These are phyloP conservation scores for Lophius americanus DNA, from an alignment of 2,797 vertebrate genomes.

Conservation along the genomic window DNA sequence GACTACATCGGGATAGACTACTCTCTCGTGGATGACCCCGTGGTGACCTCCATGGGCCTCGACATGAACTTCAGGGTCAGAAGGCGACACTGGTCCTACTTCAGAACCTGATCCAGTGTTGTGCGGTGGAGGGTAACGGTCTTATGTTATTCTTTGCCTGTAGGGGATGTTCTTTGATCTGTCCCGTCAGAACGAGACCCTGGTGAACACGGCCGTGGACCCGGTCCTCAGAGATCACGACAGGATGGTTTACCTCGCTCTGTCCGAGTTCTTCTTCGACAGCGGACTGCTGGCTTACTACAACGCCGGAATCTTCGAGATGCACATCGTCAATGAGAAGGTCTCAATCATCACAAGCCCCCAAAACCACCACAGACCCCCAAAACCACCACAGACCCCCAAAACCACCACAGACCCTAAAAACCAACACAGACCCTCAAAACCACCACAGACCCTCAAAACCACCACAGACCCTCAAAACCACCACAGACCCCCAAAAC, in stretches of 20 bases:
- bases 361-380: not conserved
- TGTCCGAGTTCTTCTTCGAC: conserved; percentile 96
- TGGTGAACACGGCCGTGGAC: conserved; percentile 84
- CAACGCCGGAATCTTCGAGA: conserved; percentile 84
- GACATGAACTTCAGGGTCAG: conserved; percentile 93
- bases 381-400: not conserved
- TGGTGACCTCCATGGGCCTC: conserved; percentile 81
- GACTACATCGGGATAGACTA: conserved; percentile 91
- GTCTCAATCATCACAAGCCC: conserved; percentile 59
- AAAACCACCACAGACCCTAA: not conserved
- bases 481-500: too few species aligned
- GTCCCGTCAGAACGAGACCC: conserved; percentile 66
- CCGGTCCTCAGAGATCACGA: conserved; percentile 87
- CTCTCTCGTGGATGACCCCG: conserved; percentile 88
- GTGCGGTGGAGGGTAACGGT: not conserved
- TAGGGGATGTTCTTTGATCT: conserved; percentile 87
- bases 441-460: not conserved
- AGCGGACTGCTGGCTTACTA: conserved; percentile 91
- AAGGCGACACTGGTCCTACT: not conserved
- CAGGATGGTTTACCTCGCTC: conserved; percentile 93
- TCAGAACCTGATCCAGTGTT: accelerated
- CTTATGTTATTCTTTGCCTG: conserved; percentile 3
- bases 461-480: too few species aligned
- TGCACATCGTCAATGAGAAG: conserved; percentile 85
- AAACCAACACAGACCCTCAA: not conserved